Percentiles rank a stretch among this genome's conserved stretches.
Evolutionary conservation across 1,140 invertebrate genomes (phyloP).

Genomic region (Tribolium madens): DNA sequence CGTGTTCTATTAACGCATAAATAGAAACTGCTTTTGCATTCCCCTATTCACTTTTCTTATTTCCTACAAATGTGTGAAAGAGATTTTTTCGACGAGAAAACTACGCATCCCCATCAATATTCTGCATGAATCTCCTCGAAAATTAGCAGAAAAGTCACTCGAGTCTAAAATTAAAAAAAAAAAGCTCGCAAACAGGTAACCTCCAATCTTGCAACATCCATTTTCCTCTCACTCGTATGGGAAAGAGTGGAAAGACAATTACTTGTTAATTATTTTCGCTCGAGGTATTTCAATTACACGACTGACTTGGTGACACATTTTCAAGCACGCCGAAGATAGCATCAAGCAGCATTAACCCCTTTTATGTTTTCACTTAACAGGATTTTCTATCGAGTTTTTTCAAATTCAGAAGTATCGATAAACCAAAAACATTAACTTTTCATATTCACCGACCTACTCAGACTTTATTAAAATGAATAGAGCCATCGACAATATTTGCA

Average conservation of each 20-base stretch:
- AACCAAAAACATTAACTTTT: neutral
- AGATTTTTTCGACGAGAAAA: neutral
- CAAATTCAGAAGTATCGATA: neutral
- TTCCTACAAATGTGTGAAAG: neutral
- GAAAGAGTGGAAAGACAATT: constrained; percentile 7
- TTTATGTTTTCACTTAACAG: neutral
- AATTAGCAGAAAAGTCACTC: neutral
- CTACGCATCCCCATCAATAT: neutral
- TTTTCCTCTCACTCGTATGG: neutral
- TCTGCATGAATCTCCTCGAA: neutral
- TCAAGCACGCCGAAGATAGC: constrained; percentile 1
- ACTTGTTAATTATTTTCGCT: constrained; percentile 21
- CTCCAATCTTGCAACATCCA: neutral
- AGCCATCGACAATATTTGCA: neutral
- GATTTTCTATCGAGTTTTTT: neutral
- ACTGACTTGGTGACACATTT: constrained; percentile 14
- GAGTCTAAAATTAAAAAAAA: neutral
- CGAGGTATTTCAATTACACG: constrained; percentile 10
- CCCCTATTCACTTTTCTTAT: neutral
- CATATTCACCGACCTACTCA: neutral
- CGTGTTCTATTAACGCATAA: neutral
- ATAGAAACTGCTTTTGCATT: neutral
- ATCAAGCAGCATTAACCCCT: neutral
- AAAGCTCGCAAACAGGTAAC: neutral
- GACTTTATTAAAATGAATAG: neutral